Evolutionary conservation across 2,113 vertebrate genomes (phyloP).

Genomic region (Phyllostomus hastatus): DNA sequence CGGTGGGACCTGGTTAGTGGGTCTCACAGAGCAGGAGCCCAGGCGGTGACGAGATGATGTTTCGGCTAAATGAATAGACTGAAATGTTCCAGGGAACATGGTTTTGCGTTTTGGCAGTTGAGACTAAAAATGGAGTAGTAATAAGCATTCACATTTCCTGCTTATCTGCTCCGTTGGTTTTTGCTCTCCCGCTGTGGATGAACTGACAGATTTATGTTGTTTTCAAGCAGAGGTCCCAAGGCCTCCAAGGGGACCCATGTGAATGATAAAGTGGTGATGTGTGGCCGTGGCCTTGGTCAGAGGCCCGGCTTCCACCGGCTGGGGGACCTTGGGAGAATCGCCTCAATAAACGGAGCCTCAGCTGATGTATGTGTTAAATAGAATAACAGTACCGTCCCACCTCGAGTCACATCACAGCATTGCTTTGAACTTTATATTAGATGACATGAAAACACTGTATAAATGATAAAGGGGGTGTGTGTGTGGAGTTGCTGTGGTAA

Average conservation of each 20-base stretch:
- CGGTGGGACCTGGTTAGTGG: background rate
- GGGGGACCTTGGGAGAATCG: background rate
- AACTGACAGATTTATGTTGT: background rate
- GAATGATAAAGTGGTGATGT: background rate
- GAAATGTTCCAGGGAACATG: background rate
- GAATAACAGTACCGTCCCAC: background rate
- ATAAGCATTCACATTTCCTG: background rate
- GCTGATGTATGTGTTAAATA: background rate
- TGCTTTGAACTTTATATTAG: background rate
- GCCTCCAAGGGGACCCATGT: background rate
- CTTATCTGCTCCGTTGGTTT: background rate
- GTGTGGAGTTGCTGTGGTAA: background rate
- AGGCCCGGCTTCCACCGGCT: background rate
- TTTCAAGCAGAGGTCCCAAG: background rate
- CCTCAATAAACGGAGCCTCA: background rate
- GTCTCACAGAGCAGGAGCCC: background rate
- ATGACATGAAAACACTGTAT: background rate
- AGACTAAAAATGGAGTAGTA: background rate
- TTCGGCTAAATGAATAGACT: conserved; percentile 34
- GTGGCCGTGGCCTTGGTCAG: background rate
- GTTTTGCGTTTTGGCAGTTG: background rate
- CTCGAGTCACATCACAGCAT: background rate
- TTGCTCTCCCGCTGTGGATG: background rate
- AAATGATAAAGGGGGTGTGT: background rate
- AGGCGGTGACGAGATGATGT: background rate